Evolutionary conservation across 2,888 invertebrate genomes (phyloP), one percentile per base, ranked within the genome.

Genomic region (Synanthedon tipuliformis): DNA sequence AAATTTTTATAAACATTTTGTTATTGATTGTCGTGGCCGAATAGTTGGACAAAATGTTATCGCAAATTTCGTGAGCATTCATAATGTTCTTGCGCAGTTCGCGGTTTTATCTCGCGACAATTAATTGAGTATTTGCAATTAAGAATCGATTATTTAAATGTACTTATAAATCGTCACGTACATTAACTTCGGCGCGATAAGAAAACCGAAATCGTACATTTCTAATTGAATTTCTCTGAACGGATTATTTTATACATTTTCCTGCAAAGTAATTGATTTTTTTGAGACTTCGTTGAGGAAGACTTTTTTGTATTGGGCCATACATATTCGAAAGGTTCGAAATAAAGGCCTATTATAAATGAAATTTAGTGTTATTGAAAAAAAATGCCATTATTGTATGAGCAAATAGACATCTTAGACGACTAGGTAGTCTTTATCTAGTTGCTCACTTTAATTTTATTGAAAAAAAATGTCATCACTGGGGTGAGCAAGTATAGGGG

Each of bases 51-150:
- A 45, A 13, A 18, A 13, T 49, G 50, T 77, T 77, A 80, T 80
- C 75, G 75, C 72, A 71, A 74, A 70, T 69, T 69, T 72, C 57
- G 61, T 62, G 60, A 63, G 59, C 57, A 63, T 74, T 76, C n/a
- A 73, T 69, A 15, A 45, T 69, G 34, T 34, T 56, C 58, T 64
- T 73, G 65, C 75, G 75, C 68, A 71, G 63, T 69, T 73, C 70
- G 73, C 73, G 64, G 70, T 77, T 74, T 78, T 81, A 85, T 83
- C 83, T 81, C 64, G 66, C 69, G 67, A 50, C 50, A 34, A 71
- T 69, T 79, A 83, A 81, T 82, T 66, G 69, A 65, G 65, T 75
- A 78, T 85, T 85, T 60, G 85, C 83, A 82, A 86, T 87, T 87
- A 87, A 87, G 78, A 85, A 86, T 68, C 85, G 65, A 86, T 87